Evolutionary conservation across 2,888 invertebrate genomes (phyloP).

Genomic region (Leucophenga maculata): DNA sequence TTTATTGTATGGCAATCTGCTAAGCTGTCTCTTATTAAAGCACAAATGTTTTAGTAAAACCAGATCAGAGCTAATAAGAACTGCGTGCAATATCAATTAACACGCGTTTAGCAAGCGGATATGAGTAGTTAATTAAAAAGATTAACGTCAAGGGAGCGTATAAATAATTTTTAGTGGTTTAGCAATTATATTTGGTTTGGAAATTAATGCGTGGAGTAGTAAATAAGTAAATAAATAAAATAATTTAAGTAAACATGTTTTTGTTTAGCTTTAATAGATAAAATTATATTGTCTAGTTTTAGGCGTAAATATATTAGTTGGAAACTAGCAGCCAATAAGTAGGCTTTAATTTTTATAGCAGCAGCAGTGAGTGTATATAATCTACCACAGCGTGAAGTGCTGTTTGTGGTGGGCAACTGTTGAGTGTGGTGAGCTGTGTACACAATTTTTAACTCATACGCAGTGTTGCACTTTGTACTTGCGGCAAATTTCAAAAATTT

Average conservation of each 20-base stretch:
- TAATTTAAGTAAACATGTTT: slow-evolving; percentile 3
- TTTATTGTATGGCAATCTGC: no score
- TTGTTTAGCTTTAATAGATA: slow-evolving; percentile 3
- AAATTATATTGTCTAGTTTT: neutral
- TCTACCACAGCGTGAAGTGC: no score
- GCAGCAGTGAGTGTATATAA: no score
- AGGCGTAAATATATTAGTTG: neutral
- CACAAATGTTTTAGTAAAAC: no score
- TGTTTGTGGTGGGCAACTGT: neutral
- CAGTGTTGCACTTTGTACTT: neutral
- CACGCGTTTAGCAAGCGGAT: slow-evolving; percentile 53
- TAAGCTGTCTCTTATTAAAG: no score
- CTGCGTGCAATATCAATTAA: slow-evolving; percentile 52
- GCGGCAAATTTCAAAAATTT: no score
- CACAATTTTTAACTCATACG: neutral
- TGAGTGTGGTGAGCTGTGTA: neutral
- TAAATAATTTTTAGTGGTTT: slow-evolving; percentile 35
- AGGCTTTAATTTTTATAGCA: no score
- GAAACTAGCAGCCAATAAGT: no score
- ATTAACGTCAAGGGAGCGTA: slow-evolving; percentile 43
- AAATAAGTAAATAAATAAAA: neutral
- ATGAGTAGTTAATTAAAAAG: slow-evolving; percentile 64
- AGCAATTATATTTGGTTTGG: no score
- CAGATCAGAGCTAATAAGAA: no score
- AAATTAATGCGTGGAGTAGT: no score